These are phyloP conservation scores for Plebejus argus DNA, from an alignment of 2,888 invertebrate species.

Conservation along the genomic window DNA sequence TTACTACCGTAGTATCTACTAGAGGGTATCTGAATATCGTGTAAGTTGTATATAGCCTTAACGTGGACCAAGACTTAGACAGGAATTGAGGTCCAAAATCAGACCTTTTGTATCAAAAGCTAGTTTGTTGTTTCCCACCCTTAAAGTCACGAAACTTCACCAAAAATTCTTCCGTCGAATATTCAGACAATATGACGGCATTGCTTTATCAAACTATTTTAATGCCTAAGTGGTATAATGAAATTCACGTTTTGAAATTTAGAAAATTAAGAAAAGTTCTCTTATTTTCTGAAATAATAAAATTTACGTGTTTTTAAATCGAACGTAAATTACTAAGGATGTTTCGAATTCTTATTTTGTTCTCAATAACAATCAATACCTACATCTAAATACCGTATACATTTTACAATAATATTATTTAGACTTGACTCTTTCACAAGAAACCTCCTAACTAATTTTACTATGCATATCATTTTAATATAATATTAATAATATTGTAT, in stretches of 20 bases:
- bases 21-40: constrained; percentile 44
- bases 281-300: neutral
- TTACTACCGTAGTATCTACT: constrained; percentile 14
- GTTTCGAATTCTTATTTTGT: no score
- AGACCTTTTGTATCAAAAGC: neutral
- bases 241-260: neutral
- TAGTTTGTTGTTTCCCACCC: neutral
- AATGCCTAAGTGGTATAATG: neutral
- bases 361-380: no score
- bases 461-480: neutral
- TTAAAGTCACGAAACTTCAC: neutral
- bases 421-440: no score
- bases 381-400: no score
- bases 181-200: constrained; percentile 6
- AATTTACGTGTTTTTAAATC: no score
- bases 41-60: constrained; percentile 28
- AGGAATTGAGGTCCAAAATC: constrained; percentile 32
- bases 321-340: neutral
- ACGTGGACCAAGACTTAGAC: constrained; percentile 23
- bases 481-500: no score
- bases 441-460: neutral
- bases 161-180: neutral
- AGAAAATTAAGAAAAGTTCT: no score
- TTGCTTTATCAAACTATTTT: neutral
- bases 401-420: no score